Percentiles rank a stretch among this genome's conserved stretches.
phyloP scores from a whole-genome alignment of 1,140 invertebrate genomes.

The Bombus terrestris region DNA sequence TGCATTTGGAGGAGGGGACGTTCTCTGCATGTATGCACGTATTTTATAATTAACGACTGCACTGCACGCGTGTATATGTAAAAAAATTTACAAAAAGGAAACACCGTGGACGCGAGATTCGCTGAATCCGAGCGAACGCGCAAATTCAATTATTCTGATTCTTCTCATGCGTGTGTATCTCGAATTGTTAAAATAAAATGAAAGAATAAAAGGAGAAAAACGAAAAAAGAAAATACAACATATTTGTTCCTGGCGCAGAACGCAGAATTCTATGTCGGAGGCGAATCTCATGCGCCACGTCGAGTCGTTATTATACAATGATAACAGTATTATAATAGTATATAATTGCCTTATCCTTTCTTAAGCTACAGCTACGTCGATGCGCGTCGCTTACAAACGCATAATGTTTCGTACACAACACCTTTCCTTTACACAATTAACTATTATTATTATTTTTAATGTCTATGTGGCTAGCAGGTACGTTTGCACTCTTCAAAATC shows the following conservation, averaged over 20 bases:
- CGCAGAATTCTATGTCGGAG: background rate
- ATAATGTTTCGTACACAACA: conserved; percentile 10
- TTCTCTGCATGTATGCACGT: background rate
- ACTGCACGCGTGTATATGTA: conserved; percentile 22
- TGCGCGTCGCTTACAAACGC: conserved; percentile 32
- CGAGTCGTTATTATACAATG: conserved; percentile 22
- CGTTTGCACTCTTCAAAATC: conserved; percentile 62
- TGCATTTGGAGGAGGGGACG: conserved; percentile 10
- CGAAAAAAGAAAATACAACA: background rate
- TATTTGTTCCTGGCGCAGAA: background rate
- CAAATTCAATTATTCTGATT: background rate
- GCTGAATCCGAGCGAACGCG: background rate
- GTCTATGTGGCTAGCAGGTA: conserved; percentile 73
- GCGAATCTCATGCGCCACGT: conserved; percentile 36
- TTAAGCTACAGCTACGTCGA: conserved; percentile 55
- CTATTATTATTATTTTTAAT: conserved; percentile 66
- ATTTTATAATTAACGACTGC: conserved; percentile 1
- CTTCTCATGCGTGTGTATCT: background rate
- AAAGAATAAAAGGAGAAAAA: background rate
- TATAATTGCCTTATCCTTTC: conserved; percentile 51
- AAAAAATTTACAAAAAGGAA: conserved; percentile 46
- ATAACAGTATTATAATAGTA: conserved; percentile 51
- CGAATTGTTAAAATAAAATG: background rate
- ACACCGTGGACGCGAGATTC: conserved; percentile 49
- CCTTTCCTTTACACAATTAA: conserved; percentile 42